phyloP scores from a whole-genome alignment of 2,113 vertebrate species.

The Equus przewalskii region DNA sequence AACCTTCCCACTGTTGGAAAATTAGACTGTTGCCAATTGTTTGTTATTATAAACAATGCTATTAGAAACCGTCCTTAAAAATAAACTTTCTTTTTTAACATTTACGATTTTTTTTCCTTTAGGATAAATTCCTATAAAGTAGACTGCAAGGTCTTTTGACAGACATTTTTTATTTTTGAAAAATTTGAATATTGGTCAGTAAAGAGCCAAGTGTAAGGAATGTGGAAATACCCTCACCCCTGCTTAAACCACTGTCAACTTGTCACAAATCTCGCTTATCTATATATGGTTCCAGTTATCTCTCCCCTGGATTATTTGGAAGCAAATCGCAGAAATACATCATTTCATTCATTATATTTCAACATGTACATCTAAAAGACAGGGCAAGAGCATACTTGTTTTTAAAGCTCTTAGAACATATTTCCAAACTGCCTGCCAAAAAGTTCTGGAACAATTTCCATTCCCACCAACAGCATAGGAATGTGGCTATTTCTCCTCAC shows the following conservation, averaged over 20 bases:
- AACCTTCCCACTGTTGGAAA: background rate
- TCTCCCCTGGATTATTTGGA: background rate
- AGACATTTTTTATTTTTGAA: background rate
- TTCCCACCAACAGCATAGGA: background rate
- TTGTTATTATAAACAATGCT: background rate
- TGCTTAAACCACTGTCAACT: background rate
- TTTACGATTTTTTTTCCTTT: background rate
- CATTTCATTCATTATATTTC: constrained; percentile 1
- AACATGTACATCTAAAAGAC: background rate
- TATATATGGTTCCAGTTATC: background rate
- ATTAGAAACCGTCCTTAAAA: background rate
- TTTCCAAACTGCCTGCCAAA: background rate
- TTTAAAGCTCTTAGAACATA: background rate
- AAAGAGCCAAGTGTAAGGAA: background rate
- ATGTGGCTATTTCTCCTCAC: background rate
- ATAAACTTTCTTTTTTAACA: background rate
- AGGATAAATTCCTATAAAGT: background rate
- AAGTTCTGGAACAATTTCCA: background rate
- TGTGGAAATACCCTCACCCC: background rate
- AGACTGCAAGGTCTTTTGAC: background rate
- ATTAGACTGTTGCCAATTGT: background rate
- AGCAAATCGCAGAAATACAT: background rate
- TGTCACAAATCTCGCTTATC: fast-evolving
- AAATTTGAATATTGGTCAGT: background rate
- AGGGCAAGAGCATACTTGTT: background rate